Base-by-base conservation (phyloP, 30 jellyfish, hydroid and myxozoan species). In the Catostylus mosaicus region DNA sequence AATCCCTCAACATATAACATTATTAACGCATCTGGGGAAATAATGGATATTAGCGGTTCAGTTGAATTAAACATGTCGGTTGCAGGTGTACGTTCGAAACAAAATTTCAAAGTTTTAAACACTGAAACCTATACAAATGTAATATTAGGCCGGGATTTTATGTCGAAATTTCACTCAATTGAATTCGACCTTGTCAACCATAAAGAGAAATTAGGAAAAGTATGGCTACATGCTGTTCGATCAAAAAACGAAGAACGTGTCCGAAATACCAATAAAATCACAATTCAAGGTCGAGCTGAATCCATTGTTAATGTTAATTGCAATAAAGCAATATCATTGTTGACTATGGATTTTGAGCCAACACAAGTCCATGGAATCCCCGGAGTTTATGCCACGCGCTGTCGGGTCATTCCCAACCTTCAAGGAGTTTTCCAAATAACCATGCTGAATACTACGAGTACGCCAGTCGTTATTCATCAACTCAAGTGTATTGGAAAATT, bases 321-420 rank as follows among this genome's bases (percentile, higher is more conserved):
- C 75, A 70, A 30, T 10, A 70, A 70, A 7, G 34, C 75, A 70
- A 5, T 70, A 10, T 70, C 67, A 7, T 37, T 70, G 76, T 6
- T 70, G 7, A 18, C 83, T 10, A 30, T 30, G 9, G 83, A 70
- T 30, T 38, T 70, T 20, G 83, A 70, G 38, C 83, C 83, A 3
- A 8, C 14, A 33, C 19, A 3, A 70, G 4, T 70, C 8, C 35
- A 22, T 9, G 75, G 35, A 14, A 70, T 30, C 4, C 83, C 31
- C 3, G 83, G 83, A 7, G 83, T 70, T 3, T 70, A 70, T 16
- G 83, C 83, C 38, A 70, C 75, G 73, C 67, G 75, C 3, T 35
- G 83, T 30, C 34, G 83, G 33, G 22, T 45, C 6, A 70, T 70
- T 7, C 83, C 83, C 30, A 30, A 70, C 75, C 9, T 70, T 38